Base-by-base conservation (phyloP, 2,888 invertebrate species). In the Odontothrips loti region DNA sequence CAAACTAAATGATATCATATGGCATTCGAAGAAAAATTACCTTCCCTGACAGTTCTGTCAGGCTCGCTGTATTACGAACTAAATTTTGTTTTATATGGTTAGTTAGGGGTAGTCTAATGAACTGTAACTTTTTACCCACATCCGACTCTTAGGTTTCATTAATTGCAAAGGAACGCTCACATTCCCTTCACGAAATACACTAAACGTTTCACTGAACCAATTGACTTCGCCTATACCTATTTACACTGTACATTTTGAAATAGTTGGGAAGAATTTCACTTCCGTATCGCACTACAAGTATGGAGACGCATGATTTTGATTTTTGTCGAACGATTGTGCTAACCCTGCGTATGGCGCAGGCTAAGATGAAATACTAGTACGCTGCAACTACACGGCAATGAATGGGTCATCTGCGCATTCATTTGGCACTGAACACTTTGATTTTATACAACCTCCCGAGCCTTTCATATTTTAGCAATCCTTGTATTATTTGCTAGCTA, bases 371-470 rank as follows among this genome's bases (percentile, higher is more conserved):
- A 43, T 43, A 43, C 34, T 43, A 43, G 2, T 43, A 2, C 34
- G 34, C 34, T 43, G 34, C 34, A 4, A 43, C 34, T 43, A 43
- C 34, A 43, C 34, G 34, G 34, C 34, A 43, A 43, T 43, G 34
- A 43, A 43, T 43, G 58, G 20, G 6, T 58, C 20, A 20, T 51
- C 15, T 58, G 4, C 20, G 58, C n/a, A 63, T 23, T 27, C 23
- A 27, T 68, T 68, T 68, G 68, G 68, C 68, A 68, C 68, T 68
- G 58, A 20, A 68, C n/a, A 68, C 11, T 68, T 68, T 23, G 23
- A 23, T 68, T 23, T 58, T 15, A 58, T 58, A 58, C 6, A 58
- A 58, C 17, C 6, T 15, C 34, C 34, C 2, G 34, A 43, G 34
- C 34, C 15, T 58, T 58, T 58, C 58, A 43, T 43, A 43, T 43